Base-by-base conservation (phyloP, 1,140 invertebrate species). In the Doryteuthis pealeii region DNA sequence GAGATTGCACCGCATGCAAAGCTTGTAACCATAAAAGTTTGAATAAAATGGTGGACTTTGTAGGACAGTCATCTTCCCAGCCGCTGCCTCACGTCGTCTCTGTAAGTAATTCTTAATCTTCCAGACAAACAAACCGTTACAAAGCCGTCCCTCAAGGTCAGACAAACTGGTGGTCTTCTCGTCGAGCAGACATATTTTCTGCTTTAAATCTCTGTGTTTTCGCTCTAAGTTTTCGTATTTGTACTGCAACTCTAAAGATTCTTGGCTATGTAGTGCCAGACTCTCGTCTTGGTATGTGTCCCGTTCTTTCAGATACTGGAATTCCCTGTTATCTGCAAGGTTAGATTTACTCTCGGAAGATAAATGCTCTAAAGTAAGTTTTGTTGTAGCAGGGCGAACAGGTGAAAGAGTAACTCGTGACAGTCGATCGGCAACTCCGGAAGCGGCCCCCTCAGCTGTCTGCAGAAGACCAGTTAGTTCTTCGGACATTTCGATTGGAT, bases 31-130 rank as follows among this genome's bases (percentile, higher is more conserved):
- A 88, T 93, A 92, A 31, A 92, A 91, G 69, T 92, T 92, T 0
- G 94, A 95, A 84, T 94, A 96, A 89, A 96, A 96, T 22, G 92
- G 93, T n/a, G 92, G 91, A 83, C 94, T 96, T 81, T 95, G 95
- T 67, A 92, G 89, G 87, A 93, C 93, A 10, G 81, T 90, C 2
- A 74, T 78, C n/a, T 91, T 89, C 81, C 94, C 92, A 30, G 89
- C 89, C 10, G 90, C 85, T 90, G 96, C 93, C 14, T 91, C 90
- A 1, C 90, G 87, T 15, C 94, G 87, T 77, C 93, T 90, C 26
- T 90, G 89, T 35, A 89, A 90, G 76, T 95, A 92, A 77, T 92
- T 91, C 70, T 91, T 90, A 26, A 95, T 90, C 86, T 90, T 91
- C 94, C 94, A 96, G 33, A 94, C 89, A 79, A 92, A 94, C 74